Evolutionary conservation across 2,113 vertebrate genomes (phyloP).

Genomic region (Colinus virginianus): DNA sequence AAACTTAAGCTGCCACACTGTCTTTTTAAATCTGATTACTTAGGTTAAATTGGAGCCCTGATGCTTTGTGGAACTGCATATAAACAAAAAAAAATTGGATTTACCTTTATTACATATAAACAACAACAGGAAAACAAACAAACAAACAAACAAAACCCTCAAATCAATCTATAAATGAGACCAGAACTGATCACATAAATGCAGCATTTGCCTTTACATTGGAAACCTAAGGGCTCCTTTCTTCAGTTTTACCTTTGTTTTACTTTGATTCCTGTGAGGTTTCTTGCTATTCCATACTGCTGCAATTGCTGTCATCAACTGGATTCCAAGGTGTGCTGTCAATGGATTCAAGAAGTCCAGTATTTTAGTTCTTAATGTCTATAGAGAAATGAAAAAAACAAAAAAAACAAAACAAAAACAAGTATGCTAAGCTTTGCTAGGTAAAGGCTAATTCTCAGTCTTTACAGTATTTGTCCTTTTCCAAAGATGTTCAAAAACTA

Average conservation of each 20-base stretch:
- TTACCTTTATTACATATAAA: neutral
- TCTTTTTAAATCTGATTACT: neutral
- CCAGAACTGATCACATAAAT: neutral
- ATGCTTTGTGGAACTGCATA: neutral
- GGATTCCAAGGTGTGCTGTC: slow-evolving; percentile 86
- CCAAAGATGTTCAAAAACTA: neutral
- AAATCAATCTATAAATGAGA: neutral
- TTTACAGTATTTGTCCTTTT: neutral
- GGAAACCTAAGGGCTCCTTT: neutral
- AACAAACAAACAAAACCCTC: too few relatives aligned
- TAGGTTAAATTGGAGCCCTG: neutral
- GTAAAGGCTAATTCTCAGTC: neutral
- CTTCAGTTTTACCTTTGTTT: slow-evolving; percentile 83
- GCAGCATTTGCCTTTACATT: neutral
- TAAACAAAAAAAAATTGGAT: neutral
- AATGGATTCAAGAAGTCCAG: slow-evolving; percentile 91
- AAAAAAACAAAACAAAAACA: neutral
- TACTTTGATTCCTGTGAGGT: slow-evolving; percentile 82
- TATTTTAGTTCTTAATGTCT: slow-evolving; percentile 91
- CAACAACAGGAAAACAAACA: neutral
- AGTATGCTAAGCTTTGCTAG: neutral
- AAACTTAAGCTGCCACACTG: neutral
- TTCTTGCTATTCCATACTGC: slow-evolving; percentile 91
- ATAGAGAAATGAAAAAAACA: neutral
- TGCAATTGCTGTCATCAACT: slow-evolving; percentile 89